Evolutionary conservation across 2,797 vertebrate species (phyloP).

Genomic region (Crocidura indochinensis): DNA sequence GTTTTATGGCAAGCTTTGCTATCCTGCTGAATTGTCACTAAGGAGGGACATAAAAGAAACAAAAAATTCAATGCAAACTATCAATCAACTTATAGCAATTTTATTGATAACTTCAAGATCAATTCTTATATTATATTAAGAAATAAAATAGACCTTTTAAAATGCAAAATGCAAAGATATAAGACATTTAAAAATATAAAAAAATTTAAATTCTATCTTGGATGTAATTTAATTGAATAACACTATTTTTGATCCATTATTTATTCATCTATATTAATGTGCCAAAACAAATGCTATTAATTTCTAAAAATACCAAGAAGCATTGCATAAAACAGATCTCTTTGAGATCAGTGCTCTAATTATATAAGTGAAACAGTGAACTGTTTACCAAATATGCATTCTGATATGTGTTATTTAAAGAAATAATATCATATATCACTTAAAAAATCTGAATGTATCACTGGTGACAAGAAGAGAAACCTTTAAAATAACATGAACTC

Average conservation of each 20-base stretch:
- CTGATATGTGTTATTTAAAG: not conserved
- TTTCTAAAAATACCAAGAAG: not conserved
- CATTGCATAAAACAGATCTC: not conserved
- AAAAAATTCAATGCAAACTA: not conserved
- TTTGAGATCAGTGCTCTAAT: not conserved
- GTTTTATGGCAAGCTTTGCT: rapidly evolving
- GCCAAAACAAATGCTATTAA: not conserved
- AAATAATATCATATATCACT: not conserved
- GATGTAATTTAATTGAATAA: not conserved
- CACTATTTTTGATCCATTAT: not conserved
- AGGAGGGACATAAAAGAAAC: not conserved
- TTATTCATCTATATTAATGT: not conserved
- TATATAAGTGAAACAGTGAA: not conserved
- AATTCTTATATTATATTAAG: not conserved
- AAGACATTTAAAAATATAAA: not conserved
- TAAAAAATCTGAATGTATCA: not conserved
- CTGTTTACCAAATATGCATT: not conserved
- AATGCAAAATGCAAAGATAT: not conserved
- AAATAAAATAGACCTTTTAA: no score
- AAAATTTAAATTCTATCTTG: not conserved
- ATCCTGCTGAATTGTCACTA: not conserved
- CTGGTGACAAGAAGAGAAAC: not conserved
- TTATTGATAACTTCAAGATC: not conserved
- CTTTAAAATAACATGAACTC: not conserved
- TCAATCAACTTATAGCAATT: not conserved